These are phyloP conservation scores for Apis florea DNA, from an alignment of 1,140 invertebrate genomes.

Conservation along the genomic window DNA sequence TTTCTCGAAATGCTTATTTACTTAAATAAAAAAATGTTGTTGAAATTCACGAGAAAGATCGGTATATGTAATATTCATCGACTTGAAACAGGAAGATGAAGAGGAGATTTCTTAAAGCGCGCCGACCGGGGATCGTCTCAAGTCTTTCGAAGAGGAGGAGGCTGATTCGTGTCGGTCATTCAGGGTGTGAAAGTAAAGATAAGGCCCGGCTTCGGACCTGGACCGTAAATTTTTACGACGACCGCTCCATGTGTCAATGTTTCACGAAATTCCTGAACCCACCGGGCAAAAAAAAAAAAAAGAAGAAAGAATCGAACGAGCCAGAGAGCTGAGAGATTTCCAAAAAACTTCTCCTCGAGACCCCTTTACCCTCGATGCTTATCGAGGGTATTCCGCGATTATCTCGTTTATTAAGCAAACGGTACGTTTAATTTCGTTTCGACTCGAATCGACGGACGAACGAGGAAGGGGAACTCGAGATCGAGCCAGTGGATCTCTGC, in stretches of 20 bases:
- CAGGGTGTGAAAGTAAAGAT: conserved; percentile 66
- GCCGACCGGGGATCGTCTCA: conserved; percentile 38
- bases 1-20: no score
- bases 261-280: conserved; percentile 53
- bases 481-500: no score
- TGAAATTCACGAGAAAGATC: no score
- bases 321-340: conserved; percentile 19
- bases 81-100: not conserved
- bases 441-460: not conserved
- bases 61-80: no score
- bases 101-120: not conserved
- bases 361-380: conserved; percentile 5
- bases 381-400: conserved; percentile 32
- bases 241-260: conserved; percentile 52
- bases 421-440: not conserved
- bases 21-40: no score
- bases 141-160: conserved; percentile 32
- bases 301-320: conserved; percentile 15
- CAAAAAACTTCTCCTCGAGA: not conserved
- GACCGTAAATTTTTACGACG: conserved; percentile 66
- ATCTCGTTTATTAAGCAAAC: conserved; percentile 48
- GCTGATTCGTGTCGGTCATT: conserved; percentile 63
- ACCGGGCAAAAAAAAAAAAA: conserved; percentile 23
- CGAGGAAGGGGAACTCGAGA: not conserved
- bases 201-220: conserved; percentile 38